Evolutionary conservation across 2,797 vertebrate species (phyloP).

Genomic region (Zenarchopterus dispar): DNA sequence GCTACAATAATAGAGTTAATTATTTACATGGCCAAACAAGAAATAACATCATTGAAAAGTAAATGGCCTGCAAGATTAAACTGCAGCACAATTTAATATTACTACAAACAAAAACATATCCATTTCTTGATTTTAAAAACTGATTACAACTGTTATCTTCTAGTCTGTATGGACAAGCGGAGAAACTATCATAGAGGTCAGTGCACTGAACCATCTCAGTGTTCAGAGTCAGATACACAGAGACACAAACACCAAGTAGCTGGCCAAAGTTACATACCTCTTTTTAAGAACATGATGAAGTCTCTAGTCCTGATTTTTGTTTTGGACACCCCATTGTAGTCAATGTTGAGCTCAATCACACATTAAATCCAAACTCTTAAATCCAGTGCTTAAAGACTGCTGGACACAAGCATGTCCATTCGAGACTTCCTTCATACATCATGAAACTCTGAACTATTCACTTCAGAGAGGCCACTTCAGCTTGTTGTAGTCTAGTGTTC

Average conservation of each 20-base stretch:
- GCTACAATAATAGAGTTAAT: background rate
- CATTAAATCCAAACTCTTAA: conserved; percentile 25
- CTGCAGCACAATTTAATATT: background rate
- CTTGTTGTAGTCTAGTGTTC: conserved; percentile 47
- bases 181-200: background rate
- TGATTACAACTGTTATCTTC: too few species aligned
- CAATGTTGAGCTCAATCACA: conserved; percentile 19
- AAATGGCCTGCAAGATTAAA: background rate
- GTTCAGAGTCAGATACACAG: conserved; percentile 10
- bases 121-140: background rate
- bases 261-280: conserved; percentile 59
- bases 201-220: conserved; percentile 1
- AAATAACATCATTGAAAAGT: background rate
- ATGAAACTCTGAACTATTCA: conserved; percentile 33
- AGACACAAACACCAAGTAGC: conserved; percentile 11
- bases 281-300: conserved; percentile 27
- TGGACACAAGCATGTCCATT: conserved; percentile 27
- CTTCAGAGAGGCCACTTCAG: conserved; percentile 35
- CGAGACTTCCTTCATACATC: conserved; percentile 17
- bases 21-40: background rate
- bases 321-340: conserved; percentile 45
- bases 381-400: conserved; percentile 12
- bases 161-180: too few species aligned
- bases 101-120: conserved; percentile 3
- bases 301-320: conserved; percentile 40